Base-by-base conservation (phyloP, 92 coral and sea anemone genomes). In the Nematostella vectensis region DNA sequence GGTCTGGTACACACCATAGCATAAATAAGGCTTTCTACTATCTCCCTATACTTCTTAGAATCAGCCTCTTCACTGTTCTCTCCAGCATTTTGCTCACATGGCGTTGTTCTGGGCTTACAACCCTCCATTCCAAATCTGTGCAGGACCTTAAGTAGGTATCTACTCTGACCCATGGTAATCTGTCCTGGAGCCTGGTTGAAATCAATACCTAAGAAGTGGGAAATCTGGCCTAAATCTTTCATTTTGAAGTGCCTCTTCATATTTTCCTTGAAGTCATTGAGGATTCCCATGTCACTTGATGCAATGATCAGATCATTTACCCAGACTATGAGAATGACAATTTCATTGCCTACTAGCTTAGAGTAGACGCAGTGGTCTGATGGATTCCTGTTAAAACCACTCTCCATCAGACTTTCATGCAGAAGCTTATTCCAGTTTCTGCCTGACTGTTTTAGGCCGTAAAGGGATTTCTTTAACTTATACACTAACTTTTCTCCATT, bases 41-140 rank as follows among this genome's bases (percentile, higher is more conserved):
- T 76, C 45, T 61, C 64, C 25, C 37, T 61, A 39, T 79, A 50
- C 27, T 54, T 79, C 47, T 62, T 68, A 29, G 48, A 44, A 67
- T 82, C 72, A 57, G 59, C 48, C 13, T 29, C 23, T 51, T 62
- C 78, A 20, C 70, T 68, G 50, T 59, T 50, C 45, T 29, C 21
- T 22, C 49, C 50, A 11, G 55, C 9, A n/a, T 61, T 55, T 48
- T 77, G 61, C 43, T 77, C 80, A 40, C 64, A 62, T 11, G 72
- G 80, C 20, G 77, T 82, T 27, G 78, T 59, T 27, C 77, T 67
- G 30, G 82, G 88, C 62, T 69, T 81, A 55, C 60, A 69, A 61
- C 70, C 48, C 36, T 75, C 78, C 79, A 75, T 81, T 50, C 78
- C 74, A 57, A 81, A 75, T 60, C 48, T 75, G 63, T 55, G 30